phyloP scores from a whole-genome alignment of 2,888 invertebrate species.

The Laothoe populi region DNA sequence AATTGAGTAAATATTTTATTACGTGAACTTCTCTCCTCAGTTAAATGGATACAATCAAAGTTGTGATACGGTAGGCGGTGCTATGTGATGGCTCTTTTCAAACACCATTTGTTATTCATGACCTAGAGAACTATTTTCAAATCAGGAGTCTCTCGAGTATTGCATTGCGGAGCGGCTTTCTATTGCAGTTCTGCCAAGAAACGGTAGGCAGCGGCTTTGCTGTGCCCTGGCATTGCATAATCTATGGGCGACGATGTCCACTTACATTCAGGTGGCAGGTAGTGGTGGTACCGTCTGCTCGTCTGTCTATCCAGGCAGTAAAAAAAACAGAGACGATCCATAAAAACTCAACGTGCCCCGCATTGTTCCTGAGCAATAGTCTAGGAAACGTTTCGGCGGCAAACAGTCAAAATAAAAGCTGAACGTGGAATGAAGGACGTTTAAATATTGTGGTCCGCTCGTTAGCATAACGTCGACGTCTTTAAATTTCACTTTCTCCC shows the following conservation, averaged over 20 bases:
- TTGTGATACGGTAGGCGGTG: constrained; percentile 55
- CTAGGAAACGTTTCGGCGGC: constrained; percentile 35
- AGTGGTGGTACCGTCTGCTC: no score
- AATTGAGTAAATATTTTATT: constrained; percentile 50
- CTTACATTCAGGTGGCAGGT: no score
- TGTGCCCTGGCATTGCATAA: no score
- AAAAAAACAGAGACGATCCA: constrained; percentile 31
- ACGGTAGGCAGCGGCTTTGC: no score
- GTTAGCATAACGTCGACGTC: constrained; percentile 50
- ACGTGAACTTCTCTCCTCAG: constrained; percentile 51
- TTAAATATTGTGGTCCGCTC: constrained; percentile 47
- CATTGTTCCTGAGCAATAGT: constrained; percentile 39
- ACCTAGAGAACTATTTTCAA: constrained; percentile 45
- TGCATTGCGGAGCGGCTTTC: neutral
- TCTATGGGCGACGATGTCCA: no score
- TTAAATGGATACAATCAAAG: constrained; percentile 69
- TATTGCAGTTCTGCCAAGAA: constrained; percentile 27
- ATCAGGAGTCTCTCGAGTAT: constrained; percentile 21
- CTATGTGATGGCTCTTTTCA: constrained; percentile 56
- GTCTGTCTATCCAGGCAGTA: no score
- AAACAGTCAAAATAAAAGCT: constrained; percentile 37
- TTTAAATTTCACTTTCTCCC: constrained; percentile 43
- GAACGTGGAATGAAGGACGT: constrained; percentile 33
- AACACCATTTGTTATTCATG: constrained; percentile 69
- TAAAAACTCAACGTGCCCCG: neutral